Percentiles rank a stretch among this genome's conserved stretches.
Conservation (phyloP, 2,888 invertebrate species). For the Schrankia costaestrigalis region DNA sequence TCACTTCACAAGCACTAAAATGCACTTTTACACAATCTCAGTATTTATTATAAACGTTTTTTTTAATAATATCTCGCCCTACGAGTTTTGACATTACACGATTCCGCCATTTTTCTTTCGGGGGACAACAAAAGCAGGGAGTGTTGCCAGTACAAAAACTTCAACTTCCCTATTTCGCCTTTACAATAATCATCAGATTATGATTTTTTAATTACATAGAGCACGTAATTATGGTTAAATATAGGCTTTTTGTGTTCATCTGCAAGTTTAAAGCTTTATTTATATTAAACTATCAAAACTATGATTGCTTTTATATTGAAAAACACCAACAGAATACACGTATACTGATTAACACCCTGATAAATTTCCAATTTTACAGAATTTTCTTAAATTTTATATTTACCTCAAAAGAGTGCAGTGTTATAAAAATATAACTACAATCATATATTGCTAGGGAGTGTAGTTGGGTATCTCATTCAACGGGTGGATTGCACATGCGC, state of each 20-base stretch:
- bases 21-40: slow-evolving; percentile 36
- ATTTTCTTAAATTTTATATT: slow-evolving; percentile 4
- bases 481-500: slow-evolving; percentile 57
- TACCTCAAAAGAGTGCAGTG: slow-evolving; percentile 24
- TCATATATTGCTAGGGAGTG: slow-evolving; percentile 23
- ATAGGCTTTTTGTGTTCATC: too few relatives aligned
- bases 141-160: slow-evolving; percentile 48
- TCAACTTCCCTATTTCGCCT: slow-evolving; percentile 12
- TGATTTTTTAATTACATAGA: slow-evolving; percentile 10
- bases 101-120: slow-evolving; percentile 72
- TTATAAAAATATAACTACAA: slow-evolving; percentile 10
- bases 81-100: slow-evolving; percentile 68
- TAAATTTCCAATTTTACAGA: too few relatives aligned
- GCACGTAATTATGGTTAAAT: too few relatives aligned
- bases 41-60: slow-evolving; percentile 61
- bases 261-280: too few relatives aligned
- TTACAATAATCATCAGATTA: slow-evolving; percentile 22
- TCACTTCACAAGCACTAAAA: slow-evolving; percentile 49
- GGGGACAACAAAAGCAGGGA: slow-evolving; percentile 55
- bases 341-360: too few relatives aligned
- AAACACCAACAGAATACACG: too few relatives aligned
- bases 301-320: too few relatives aligned
- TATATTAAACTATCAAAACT: too few relatives aligned
- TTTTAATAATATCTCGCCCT: slow-evolving; percentile 51
- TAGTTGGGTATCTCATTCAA: slow-evolving; percentile 42